These are phyloP conservation scores for Chaitophorus viminalis DNA, from an alignment of 2,888 invertebrate genomes.

Conservation along the genomic window DNA sequence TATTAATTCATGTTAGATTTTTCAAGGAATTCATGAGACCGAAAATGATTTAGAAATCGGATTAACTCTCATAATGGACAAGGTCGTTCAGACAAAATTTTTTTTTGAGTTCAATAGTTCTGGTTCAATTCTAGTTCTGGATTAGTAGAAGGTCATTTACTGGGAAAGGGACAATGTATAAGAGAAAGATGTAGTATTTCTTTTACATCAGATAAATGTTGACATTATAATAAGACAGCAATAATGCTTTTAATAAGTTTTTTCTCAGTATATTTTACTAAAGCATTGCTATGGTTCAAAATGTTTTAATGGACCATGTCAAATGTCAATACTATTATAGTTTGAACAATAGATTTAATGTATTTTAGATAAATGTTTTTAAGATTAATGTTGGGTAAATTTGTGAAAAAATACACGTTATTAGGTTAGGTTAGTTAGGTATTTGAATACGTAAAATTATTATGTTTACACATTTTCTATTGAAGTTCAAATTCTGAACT, in stretches of 20 bases:
- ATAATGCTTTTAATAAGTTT: not conserved
- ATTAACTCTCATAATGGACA: not conserved
- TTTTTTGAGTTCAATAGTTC: not conserved
- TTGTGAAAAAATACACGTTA: too few relatives aligned
- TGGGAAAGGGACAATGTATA: constrained; percentile 12
- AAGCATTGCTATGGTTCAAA: constrained; percentile 21
- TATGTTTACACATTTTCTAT: not conserved
- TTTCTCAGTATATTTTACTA: not conserved
- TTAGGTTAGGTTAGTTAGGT: too few relatives aligned
- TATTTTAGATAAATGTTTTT: too few relatives aligned
- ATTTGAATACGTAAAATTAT: too few relatives aligned
- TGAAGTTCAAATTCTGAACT: too few relatives aligned
- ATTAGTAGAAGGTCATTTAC: constrained; percentile 13
- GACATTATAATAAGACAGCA: not conserved
- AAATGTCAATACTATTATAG: not conserved
- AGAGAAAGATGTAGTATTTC: not conserved
- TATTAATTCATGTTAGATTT: not conserved
- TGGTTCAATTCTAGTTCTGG: not conserved
- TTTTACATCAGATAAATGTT: not conserved
- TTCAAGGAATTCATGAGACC: not conserved
- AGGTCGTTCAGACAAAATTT: not conserved
- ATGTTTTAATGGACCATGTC: constrained; percentile 9
- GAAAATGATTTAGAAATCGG: not conserved
- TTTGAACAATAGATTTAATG: not conserved
- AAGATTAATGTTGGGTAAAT: too few relatives aligned